Evolutionary conservation across 2,113 vertebrate species (phyloP).

Genomic region (Pluvianellus socialis): DNA sequence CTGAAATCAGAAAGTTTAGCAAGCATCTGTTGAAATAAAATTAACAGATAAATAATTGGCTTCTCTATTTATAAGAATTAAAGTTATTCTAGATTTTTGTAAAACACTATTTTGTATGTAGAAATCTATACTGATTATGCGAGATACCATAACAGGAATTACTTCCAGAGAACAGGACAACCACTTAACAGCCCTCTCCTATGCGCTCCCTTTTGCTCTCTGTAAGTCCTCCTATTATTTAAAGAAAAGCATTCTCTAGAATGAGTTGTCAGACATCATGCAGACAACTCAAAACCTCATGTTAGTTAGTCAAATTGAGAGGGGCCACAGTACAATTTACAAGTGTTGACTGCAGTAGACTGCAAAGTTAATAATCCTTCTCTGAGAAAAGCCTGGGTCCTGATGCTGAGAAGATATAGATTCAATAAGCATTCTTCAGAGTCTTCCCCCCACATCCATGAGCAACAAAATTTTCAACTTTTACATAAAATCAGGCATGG

Average conservation of each 20-base stretch:
- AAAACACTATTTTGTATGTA: neutral
- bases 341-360: neutral
- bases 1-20: neutral
- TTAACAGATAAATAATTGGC: neutral
- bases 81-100: neutral
- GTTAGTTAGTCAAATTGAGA: neutral
- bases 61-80: neutral
- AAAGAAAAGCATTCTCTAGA: neutral
- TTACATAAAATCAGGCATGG: neutral
- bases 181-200: neutral
- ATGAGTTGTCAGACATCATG: neutral
- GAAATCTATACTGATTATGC: neutral
- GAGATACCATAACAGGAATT: neutral
- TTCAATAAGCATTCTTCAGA: neutral
- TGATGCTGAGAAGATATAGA: neutral
- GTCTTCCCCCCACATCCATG: neutral
- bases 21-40: neutral
- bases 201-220: neutral
- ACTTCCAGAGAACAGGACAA: neutral
- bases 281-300: neutral
- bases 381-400: neutral
- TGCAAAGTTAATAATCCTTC: neutral
- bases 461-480: neutral
- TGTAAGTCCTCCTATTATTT: neutral
- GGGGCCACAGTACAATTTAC: neutral